phyloP scores from a whole-genome alignment of 2,113 vertebrate species.

The Erythrolamprus reginae region DNA sequence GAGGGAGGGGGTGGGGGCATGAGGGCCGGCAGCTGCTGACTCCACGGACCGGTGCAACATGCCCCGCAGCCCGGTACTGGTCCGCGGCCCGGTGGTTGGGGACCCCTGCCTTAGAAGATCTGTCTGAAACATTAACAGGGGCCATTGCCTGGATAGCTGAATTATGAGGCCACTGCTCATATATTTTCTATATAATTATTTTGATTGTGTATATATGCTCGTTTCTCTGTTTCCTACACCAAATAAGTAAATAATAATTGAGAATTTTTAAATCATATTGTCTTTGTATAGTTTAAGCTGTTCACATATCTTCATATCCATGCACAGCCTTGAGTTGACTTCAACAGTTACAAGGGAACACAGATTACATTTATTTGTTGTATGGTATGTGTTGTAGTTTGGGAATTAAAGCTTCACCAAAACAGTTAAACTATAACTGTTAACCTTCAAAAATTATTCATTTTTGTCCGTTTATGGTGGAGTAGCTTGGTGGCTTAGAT shows the following conservation, averaged over 20 bases:
- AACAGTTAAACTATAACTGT: background rate
- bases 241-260: background rate
- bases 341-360: background rate
- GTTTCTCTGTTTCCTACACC: background rate
- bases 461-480: background rate
- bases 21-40: too few species aligned
- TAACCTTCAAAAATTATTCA: background rate
- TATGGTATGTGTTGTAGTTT: background rate
- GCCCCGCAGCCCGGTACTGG: too few species aligned
- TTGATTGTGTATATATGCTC: background rate
- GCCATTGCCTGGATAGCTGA: too few species aligned
- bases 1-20: too few species aligned
- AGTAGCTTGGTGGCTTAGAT: conserved; percentile 11
- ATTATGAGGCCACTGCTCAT: too few species aligned
- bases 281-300: background rate
- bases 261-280: background rate
- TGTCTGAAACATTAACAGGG: too few species aligned
- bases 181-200: background rate
- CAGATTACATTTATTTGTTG: background rate
- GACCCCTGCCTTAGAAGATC: too few species aligned
- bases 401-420: background rate
- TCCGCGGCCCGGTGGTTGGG: too few species aligned
- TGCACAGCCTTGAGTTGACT: background rate
- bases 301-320: background rate
- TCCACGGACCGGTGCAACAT: too few species aligned